Evolutionary conservation across 2,113 vertebrate species (phyloP).

Genomic region (Raphicerus campestris): DNA sequence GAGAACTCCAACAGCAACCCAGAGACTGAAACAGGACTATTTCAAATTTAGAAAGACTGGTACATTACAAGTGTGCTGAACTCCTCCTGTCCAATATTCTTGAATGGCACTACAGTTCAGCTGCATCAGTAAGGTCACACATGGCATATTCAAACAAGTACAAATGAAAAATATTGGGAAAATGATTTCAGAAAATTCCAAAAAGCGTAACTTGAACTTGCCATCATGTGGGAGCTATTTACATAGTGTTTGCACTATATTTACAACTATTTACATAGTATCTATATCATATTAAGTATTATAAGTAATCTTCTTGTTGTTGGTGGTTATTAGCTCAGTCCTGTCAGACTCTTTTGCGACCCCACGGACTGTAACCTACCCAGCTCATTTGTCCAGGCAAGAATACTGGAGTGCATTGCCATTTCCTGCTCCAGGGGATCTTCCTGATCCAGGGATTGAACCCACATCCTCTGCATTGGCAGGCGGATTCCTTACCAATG

Average conservation of each 20-base stretch:
- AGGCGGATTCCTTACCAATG: neutral
- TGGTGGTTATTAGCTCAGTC: neutral
- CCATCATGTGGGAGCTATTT: neutral
- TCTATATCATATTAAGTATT: neutral
- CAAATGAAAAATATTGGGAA: neutral
- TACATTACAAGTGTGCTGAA: conserved; percentile 95
- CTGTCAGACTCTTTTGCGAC: neutral
- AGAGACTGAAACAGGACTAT: conserved; percentile 94
- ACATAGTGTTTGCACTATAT: neutral
- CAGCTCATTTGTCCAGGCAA: neutral
- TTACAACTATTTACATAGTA: neutral
- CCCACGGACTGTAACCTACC: neutral
- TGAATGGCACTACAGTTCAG: conserved; percentile 81
- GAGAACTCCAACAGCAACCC: conserved; percentile 91
- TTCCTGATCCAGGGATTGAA: neutral
- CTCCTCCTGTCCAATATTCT: conserved; percentile 94
- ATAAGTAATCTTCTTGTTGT: neutral
- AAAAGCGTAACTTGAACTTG: neutral
- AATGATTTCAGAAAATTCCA: neutral
- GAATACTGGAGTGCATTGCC: neutral
- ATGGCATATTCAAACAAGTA: neutral
- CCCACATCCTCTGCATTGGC: neutral
- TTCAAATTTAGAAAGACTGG: conserved; percentile 94
- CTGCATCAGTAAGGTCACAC: neutral
- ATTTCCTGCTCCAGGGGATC: neutral